phyloP scores from a whole-genome alignment of 2,797 vertebrate genomes.

The Eospalax fontanierii region DNA sequence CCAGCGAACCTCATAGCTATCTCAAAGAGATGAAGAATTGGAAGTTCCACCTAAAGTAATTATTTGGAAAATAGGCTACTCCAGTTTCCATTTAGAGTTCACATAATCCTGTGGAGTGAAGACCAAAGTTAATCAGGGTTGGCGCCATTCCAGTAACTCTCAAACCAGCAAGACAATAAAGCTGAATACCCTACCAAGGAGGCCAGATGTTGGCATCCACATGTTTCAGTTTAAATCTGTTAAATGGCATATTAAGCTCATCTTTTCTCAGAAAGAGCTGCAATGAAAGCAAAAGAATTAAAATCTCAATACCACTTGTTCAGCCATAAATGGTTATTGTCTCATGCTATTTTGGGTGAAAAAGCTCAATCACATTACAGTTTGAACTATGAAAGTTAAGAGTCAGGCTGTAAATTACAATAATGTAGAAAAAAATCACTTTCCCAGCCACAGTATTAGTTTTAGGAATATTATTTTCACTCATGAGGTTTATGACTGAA shows the following conservation, averaged over 20 bases:
- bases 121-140: not conserved
- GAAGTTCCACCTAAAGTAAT: not conserved
- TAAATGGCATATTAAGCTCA: not conserved
- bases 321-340: not conserved
- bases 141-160: not conserved
- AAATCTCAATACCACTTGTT: not conserved
- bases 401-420: not conserved
- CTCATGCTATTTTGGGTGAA: not conserved
- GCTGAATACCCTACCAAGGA: not conserved
- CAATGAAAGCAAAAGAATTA: not conserved
- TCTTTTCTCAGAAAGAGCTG: slow-evolving; percentile 12
- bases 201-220: not conserved
- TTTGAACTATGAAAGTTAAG: not conserved
- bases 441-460: not conserved
- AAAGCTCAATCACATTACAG: not conserved
- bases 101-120: not conserved
- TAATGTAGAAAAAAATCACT: not conserved
- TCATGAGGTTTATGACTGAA: not conserved
- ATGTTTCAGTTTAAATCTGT: not conserved
- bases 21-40: not conserved
- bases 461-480: not conserved
- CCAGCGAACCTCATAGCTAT: not conserved
- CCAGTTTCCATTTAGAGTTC: not conserved
- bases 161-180: not conserved
- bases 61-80: not conserved